phyloP scores from a whole-genome alignment of 2,113 vertebrate genomes.

The Lamprologus lemairii region DNA sequence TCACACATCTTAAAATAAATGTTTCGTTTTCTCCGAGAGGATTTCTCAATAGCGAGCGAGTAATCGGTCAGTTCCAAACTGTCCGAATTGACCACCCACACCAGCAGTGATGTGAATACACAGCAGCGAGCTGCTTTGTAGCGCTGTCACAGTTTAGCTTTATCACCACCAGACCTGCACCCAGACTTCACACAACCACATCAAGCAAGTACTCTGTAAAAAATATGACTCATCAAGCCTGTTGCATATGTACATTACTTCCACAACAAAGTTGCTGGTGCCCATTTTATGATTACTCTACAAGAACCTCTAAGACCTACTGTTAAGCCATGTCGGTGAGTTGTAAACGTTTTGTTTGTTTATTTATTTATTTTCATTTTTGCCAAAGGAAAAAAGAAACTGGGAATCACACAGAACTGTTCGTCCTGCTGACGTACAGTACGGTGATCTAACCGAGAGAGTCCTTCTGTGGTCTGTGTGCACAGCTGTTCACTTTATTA shows the following conservation, averaged over 20 bases:
- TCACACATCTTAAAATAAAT: background rate
- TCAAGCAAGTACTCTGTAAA: background rate
- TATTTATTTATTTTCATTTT: background rate
- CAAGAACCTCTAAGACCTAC: background rate
- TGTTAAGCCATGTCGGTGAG: background rate
- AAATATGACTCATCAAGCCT: background rate
- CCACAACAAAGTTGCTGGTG: background rate
- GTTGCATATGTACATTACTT: background rate
- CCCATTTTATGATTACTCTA: background rate
- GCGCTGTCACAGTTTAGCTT: background rate
- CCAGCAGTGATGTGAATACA: background rate
- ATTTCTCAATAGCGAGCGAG: background rate
- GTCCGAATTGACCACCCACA: background rate
- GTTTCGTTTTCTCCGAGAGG: accelerated
- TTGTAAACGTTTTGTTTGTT: background rate
- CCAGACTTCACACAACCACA: background rate
- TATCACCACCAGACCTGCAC: background rate
- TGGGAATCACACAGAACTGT: background rate
- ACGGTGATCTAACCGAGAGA: background rate
- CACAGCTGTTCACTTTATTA: background rate
- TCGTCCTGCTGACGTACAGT: background rate
- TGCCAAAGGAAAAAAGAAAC: background rate
- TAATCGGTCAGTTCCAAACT: background rate
- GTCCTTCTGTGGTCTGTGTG: background rate
- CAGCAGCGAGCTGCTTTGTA: background rate